Evolutionary conservation across 2,113 vertebrate genomes (phyloP).

Genomic region (Apodemus sylvaticus): DNA sequence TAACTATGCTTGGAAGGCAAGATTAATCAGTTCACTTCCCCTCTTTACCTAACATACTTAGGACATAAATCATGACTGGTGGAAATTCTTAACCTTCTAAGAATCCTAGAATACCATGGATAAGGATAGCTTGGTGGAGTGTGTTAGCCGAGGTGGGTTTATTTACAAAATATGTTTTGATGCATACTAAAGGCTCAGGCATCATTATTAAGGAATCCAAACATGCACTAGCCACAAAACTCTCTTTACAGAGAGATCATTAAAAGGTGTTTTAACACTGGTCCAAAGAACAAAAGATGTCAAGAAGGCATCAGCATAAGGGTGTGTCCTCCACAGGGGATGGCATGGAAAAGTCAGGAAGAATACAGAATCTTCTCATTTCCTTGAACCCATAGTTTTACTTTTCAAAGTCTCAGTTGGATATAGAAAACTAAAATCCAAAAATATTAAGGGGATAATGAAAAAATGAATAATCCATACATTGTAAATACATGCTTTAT

Average conservation of each 20-base stretch:
- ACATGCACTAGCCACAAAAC: not conserved
- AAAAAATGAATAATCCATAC: not conserved
- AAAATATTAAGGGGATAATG: not conserved
- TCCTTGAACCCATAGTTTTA: not conserved
- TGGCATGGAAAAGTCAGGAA: not conserved
- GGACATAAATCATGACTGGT: constrained; percentile 39
- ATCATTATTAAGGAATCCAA: not conserved
- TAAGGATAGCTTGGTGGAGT: not conserved
- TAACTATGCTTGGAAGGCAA: constrained; percentile 36
- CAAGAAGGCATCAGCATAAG: not conserved
- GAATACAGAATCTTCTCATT: not conserved
- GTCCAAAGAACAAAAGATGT: not conserved
- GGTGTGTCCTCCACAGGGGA: not conserved
- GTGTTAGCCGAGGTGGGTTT: not conserved
- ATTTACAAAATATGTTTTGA: not conserved
- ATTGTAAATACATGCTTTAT: not conserved
- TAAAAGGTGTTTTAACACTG: not conserved
- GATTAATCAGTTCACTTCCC: constrained; percentile 51
- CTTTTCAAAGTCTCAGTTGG: not conserved
- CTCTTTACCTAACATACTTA: constrained; percentile 4
- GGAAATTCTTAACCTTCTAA: constrained; percentile 23
- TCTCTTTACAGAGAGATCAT: not conserved
- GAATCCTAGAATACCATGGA: constrained; percentile 10
- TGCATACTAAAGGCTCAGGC: not conserved
- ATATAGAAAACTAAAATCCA: not conserved